Conservation (phyloP, 1,140 invertebrate species). For the Calliphora vicina region DNA sequence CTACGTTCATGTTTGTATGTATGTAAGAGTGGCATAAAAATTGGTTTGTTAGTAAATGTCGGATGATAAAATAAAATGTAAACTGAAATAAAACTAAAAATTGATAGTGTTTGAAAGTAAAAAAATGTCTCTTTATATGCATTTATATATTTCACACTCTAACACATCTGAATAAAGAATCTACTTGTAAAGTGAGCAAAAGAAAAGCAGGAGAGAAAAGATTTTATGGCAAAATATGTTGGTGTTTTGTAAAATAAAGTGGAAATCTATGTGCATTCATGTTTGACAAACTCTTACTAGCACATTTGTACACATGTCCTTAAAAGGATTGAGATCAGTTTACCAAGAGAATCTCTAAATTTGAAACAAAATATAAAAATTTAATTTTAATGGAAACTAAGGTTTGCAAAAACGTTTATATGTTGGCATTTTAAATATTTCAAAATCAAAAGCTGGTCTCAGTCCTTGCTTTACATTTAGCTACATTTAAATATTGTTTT, state of each 20-base stretch:
- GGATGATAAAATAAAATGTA: background rate
- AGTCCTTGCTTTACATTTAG: too few species aligned
- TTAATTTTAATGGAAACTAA: too few species aligned
- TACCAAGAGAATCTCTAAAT: too few species aligned
- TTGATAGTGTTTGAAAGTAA: background rate
- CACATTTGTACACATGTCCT: background rate
- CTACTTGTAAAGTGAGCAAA: background rate
- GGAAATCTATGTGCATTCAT: background rate
- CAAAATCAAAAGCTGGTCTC: too few species aligned
- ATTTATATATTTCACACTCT: background rate
- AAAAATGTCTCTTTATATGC: background rate
- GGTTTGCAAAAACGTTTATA: too few species aligned
- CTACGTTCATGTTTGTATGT: too few species aligned
- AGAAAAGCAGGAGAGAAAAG: background rate
- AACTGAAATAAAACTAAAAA: background rate
- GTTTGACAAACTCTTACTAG: background rate
- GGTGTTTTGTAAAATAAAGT: background rate
- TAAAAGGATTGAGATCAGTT: too few species aligned
- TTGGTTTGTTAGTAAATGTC: slow-evolving; percentile 28
- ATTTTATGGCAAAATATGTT: background rate
- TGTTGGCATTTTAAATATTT: too few species aligned
- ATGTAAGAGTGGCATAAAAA: slow-evolving; percentile 19
- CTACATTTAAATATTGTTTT: background rate
- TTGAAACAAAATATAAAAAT: too few species aligned
- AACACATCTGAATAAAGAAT: background rate